These are phyloP conservation scores for Neopipo cinnamomea DNA, from an alignment of 2,113 vertebrate species.

Conservation along the genomic window DNA sequence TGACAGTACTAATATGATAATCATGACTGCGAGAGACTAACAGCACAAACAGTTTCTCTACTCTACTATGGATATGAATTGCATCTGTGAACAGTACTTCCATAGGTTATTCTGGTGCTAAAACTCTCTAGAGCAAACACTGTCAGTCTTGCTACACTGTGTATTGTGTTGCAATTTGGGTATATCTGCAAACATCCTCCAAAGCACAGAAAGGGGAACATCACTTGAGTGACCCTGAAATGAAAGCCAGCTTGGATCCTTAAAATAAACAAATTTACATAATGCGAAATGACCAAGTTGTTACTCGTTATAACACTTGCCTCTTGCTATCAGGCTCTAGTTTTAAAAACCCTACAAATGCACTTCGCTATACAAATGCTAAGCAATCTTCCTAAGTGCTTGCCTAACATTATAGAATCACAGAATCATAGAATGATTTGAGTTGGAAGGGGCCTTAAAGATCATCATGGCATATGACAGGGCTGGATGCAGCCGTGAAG, in stretches of 20 bases:
- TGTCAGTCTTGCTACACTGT: not conserved
- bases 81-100: conserved; percentile 11
- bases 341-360: not conserved
- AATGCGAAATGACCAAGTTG: not conserved
- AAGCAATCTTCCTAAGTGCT: not conserved
- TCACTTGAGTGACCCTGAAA: conserved; percentile 26
- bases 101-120: conserved; percentile 5
- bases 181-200: not conserved
- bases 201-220: not conserved
- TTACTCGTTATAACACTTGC: not conserved
- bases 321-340: not conserved
- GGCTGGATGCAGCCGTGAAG: not conserved
- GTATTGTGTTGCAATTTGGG: not conserved
- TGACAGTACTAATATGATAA: not conserved
- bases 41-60: not conserved
- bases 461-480: not conserved
- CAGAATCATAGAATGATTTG: not conserved
- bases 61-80: not conserved
- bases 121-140: conserved; percentile 2
- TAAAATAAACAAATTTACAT: conserved; percentile 19
- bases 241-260: conserved; percentile 9
- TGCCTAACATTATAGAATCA: not conserved
- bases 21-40: not conserved
- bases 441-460: not conserved
- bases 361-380: not conserved